Evolutionary conservation across 2,113 vertebrate genomes (phyloP), one percentile per base, ranked within the genome.

Genomic region (Etheostoma spectabile): DNA sequence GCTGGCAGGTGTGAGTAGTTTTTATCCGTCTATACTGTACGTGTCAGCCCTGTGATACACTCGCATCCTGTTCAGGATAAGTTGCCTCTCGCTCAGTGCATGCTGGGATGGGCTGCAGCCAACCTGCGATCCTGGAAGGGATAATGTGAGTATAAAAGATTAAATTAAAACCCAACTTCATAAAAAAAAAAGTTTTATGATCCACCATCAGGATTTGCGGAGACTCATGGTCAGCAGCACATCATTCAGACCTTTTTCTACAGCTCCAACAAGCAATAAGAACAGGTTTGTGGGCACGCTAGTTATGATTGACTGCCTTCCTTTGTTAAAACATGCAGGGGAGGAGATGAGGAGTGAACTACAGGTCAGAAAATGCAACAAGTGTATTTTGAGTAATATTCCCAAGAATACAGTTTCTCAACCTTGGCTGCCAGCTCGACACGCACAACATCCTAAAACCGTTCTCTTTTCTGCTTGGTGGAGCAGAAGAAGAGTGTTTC

Each of bases 391-490:
- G 16, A 30, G 14, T 49, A 19, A 61, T 10, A 55, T 48, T 77
- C 53, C 30, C 16, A 3, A n/a, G 14, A n/a, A 55, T 21, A 33
- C 0, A 0, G 8, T 21, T 75, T 16, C 21, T 74, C 62, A 19
- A 30, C 38, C 33, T 16, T 68, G 42, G 53, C 60, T 63, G 48
- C 61, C 27, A 57, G 22, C 24, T 46, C 61, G 24, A 68, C 51
- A 18, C 65, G 15, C 64, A 19, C 27, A 49, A 3, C 24, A 42
- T 55, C 74, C 42, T 45, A 2, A 59, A 22, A 35, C 12, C 2
- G 15, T 75, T 71, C 22, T 53, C 15, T 69, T 55, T 52, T 24
- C 62, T 72, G 76, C 79, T 62, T 33, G 27, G 16, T 75, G 46
- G 53, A n/a, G 59, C 46, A 48, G 30, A n/a, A 42, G 24, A 73